Evolutionary conservation across 2,113 vertebrate genomes (phyloP).

Genomic region (Hyaena hyaena): DNA sequence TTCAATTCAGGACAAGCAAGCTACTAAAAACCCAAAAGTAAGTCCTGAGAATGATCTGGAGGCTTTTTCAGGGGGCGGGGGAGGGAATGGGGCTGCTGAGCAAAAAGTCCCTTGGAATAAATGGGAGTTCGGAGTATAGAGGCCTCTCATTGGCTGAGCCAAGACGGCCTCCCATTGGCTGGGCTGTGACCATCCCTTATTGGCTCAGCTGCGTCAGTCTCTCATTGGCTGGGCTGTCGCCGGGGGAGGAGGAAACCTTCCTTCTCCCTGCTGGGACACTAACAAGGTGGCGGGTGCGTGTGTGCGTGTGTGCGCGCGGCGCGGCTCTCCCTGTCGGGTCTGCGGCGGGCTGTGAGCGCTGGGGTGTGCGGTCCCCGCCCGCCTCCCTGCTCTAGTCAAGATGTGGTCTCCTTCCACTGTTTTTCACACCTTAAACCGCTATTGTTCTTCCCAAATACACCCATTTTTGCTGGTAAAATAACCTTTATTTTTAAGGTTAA

Average conservation of each 20-base stretch:
- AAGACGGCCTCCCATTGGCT: no score
- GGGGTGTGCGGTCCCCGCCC: background rate
- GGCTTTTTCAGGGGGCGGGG: background rate
- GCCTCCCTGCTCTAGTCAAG: background rate
- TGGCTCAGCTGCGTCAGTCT: background rate
- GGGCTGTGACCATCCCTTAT: no score
- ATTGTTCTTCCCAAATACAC: background rate
- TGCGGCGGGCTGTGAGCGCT: background rate
- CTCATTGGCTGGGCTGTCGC: background rate
- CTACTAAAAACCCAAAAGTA: no score
- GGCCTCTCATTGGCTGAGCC: background rate
- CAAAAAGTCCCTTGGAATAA: background rate
- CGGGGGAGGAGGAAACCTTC: background rate
- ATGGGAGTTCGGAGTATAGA: background rate
- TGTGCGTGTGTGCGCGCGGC: background rate
- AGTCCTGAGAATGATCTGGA: no score
- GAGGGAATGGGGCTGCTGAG: no score
- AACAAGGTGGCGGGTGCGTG: no score
- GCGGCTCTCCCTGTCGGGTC: background rate
- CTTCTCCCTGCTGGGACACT: fast-evolving
- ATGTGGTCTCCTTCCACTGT: background rate
- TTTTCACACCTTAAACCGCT: background rate
- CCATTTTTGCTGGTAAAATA: background rate
- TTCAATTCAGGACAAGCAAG: background rate
- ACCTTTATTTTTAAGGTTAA: background rate